Conservation (phyloP, 2,797 vertebrate species). For the Setipinna tenuifilis region DNA sequence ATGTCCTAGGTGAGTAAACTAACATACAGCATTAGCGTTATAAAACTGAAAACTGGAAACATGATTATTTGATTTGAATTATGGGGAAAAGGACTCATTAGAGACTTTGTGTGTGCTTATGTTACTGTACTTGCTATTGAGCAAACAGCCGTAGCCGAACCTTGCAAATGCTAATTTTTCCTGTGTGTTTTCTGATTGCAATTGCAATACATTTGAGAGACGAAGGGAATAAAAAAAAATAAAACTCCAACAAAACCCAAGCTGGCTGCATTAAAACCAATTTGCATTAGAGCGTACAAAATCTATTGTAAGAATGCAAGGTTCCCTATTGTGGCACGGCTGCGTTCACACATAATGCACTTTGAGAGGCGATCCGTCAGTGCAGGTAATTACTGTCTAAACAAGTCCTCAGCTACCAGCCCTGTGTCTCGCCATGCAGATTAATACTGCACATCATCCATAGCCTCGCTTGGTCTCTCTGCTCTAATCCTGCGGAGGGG, state of each 20-base stretch:
- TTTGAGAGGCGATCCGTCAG: constrained; percentile 34
- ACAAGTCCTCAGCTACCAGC: constrained; percentile 21
- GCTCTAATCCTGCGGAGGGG: background rate
- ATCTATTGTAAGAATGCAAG: constrained; percentile 22
- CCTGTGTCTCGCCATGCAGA: background rate
- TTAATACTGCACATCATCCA: constrained; percentile 17
- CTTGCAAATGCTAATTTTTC: constrained; percentile 12
- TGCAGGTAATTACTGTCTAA: constrained; percentile 33
- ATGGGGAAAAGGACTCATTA: background rate
- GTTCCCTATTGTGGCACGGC: constrained; percentile 9
- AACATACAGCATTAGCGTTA: background rate
- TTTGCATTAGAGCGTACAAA: constrained; percentile 30
- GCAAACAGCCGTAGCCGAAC: background rate
- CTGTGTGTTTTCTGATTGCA: constrained; percentile 8
- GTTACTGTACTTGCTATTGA: constrained; percentile 18
- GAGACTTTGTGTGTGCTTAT: constrained; percentile 20
- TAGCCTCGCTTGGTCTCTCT: background rate
- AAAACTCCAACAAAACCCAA: background rate
- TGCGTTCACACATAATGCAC: constrained; percentile 28
- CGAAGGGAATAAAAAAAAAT: background rate
- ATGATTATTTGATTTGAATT: constrained; percentile 28
- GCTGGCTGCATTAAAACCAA: constrained; percentile 28
- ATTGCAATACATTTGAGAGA: constrained; percentile 15
- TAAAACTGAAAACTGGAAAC: background rate
- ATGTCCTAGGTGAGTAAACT: constrained; percentile 1